A percentile compares a stretch with the other conserved stretches of the same genome.
Conservation (phyloP, 1,140 invertebrate genomes). For the Tyrophagus putrescentiae region DNA sequence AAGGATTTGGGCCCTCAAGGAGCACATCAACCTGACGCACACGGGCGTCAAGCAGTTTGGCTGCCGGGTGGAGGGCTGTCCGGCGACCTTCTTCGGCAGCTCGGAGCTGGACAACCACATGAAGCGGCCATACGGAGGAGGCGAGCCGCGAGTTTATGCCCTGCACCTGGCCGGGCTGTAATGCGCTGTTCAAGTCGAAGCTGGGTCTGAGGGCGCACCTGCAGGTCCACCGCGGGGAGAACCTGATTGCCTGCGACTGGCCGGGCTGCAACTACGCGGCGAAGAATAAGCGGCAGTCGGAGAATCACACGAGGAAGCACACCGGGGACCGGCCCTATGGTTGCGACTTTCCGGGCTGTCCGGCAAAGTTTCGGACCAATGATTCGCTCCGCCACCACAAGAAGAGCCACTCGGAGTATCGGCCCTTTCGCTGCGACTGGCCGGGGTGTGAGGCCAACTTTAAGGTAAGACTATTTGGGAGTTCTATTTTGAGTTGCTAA, state of each 20-base stretch:
- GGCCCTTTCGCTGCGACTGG: slow-evolving; percentile 18
- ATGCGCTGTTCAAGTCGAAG: slow-evolving; percentile 14
- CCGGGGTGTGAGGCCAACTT: slow-evolving; percentile 17
- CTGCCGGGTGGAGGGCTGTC: background rate
- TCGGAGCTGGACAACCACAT: slow-evolving; percentile 11
- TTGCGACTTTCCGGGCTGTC: slow-evolving; percentile 44
- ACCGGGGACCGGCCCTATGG: slow-evolving; percentile 48
- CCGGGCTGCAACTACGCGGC: slow-evolving; percentile 18
- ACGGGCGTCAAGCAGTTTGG: slow-evolving; percentile 14
- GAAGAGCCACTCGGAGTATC: slow-evolving; percentile 11
- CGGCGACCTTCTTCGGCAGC: background rate
- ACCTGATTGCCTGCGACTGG: slow-evolving; percentile 19
- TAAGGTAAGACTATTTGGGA: too few species aligned
- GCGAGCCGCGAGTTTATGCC: background rate
- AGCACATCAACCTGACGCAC: slow-evolving; percentile 12
- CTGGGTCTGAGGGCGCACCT: slow-evolving; percentile 9
- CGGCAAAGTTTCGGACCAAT: slow-evolving; percentile 29
- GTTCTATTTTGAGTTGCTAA: too few species aligned
- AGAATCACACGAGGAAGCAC: slow-evolving; percentile 49
- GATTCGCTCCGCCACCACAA: slow-evolving; percentile 16
- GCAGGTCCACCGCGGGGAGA: slow-evolving; percentile 20
- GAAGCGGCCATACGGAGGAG: slow-evolving; percentile 5
- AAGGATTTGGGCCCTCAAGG: slow-evolving; percentile 1
- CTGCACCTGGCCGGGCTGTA: slow-evolving; percentile 17
- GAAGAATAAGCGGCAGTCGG: slow-evolving; percentile 45